Conservation (phyloP, 2,113 vertebrate genomes). For the Proteles cristata region DNA sequence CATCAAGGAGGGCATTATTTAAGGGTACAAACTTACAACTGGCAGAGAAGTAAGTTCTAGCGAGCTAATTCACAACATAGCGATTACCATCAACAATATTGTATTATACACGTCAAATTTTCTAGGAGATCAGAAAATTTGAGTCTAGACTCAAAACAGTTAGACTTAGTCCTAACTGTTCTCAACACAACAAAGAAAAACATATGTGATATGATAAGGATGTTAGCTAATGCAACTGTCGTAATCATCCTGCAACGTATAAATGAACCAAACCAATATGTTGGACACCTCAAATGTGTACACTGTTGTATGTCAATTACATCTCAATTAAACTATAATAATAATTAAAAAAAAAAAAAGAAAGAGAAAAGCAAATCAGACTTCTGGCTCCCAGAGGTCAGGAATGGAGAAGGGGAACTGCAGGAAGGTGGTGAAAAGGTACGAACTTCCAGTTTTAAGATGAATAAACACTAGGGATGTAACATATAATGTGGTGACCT, state of each 20-base stretch:
- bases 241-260: not conserved
- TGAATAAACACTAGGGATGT: not conserved
- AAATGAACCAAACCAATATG: not conserved
- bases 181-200: not conserved
- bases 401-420: not conserved
- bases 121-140: not conserved
- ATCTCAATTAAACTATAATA: too few species aligned
- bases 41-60: not conserved
- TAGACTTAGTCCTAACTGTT: not conserved
- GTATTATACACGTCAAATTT: not conserved
- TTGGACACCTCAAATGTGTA: not conserved
- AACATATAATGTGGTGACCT: not conserved
- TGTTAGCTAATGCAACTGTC: not conserved
- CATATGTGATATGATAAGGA: not conserved
- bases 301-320: not conserved
- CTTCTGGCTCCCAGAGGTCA: not conserved
- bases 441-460: not conserved
- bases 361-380: not conserved
- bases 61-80: not conserved
- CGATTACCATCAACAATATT: not conserved
- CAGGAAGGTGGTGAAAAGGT: not conserved
- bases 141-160: too few species aligned
- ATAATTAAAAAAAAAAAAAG: too few species aligned
- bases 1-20: not conserved
- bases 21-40: not conserved